Evolutionary conservation across 1,140 invertebrate genomes (phyloP).

Genomic region (Nymphalis io): DNA sequence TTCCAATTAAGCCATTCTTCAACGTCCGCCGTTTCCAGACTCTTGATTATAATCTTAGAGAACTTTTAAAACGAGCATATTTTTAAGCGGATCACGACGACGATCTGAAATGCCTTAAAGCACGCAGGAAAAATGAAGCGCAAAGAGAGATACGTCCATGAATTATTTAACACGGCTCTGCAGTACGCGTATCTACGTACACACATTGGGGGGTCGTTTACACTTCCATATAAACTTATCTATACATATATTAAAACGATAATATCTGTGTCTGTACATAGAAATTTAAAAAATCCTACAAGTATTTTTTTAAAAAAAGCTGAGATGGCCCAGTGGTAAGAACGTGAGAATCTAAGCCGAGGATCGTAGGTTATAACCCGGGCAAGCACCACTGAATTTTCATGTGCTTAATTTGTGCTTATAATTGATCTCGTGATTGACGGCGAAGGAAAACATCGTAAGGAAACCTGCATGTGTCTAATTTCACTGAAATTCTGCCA

Average conservation of each 20-base stretch:
- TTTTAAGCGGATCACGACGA: not conserved
- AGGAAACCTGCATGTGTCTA: no score
- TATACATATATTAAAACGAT: not conserved
- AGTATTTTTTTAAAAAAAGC: no score
- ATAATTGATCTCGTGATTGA: no score
- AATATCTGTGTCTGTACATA: no score
- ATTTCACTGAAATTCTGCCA: no score
- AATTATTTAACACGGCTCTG: constrained; percentile 17
- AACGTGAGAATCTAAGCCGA: no score
- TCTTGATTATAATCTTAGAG: constrained; percentile 9
- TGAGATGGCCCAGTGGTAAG: no score
- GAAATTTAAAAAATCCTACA: no score
- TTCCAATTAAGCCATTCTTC: not conserved
- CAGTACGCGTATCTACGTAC: constrained; percentile 2
- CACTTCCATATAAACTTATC: not conserved
- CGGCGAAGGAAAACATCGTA: no score
- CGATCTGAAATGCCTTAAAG: constrained; percentile 6
- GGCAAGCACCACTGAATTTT: no score
- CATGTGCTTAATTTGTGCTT: no score
- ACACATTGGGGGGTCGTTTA: not conserved
- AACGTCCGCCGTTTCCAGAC: not conserved
- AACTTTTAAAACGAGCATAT: not conserved
- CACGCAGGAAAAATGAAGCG: constrained; percentile 19
- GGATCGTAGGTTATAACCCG: no score
- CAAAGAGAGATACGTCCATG: constrained; percentile 18